phyloP scores from a whole-genome alignment of 2,113 vertebrate species.

The Xiphophorus couchianus region DNA sequence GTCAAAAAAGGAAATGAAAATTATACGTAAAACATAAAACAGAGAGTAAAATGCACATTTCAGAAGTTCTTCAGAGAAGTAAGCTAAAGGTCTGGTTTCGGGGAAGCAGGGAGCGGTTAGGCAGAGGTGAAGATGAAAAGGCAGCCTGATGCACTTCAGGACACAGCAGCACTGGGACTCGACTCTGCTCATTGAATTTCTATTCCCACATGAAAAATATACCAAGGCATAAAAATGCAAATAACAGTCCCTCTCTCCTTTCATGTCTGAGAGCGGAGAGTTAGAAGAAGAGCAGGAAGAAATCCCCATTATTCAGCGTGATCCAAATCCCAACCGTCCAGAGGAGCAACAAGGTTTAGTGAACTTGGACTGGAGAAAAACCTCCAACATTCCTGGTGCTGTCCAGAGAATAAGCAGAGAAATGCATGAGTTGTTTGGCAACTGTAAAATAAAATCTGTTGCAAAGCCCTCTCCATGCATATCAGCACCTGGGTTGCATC shows the following conservation, averaged over 20 bases:
- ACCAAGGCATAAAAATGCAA: slow-evolving; percentile 75
- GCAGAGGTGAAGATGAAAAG: slow-evolving; percentile 74
- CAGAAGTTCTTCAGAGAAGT: slow-evolving; percentile 6
- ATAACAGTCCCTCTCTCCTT: slow-evolving; percentile 70
- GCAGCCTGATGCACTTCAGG: slow-evolving; percentile 69
- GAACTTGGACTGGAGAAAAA: slow-evolving; percentile 39
- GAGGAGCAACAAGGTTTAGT: slow-evolving; percentile 62
- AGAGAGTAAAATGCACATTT: not conserved
- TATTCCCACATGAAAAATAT: slow-evolving; percentile 75
- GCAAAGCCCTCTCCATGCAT: slow-evolving; percentile 26
- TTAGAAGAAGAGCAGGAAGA: slow-evolving; percentile 29
- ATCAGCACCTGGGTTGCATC: slow-evolving; percentile 1
- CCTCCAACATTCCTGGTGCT: slow-evolving; percentile 30
- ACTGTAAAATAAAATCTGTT: slow-evolving; percentile 35
- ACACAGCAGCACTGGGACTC: slow-evolving; percentile 66
- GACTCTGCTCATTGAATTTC: slow-evolving; percentile 62
- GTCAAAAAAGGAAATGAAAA: not conserved
- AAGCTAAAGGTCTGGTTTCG: slow-evolving; percentile 31
- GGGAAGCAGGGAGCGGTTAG: slow-evolving; percentile 48
- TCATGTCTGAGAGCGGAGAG: slow-evolving; percentile 64
- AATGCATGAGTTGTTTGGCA: slow-evolving; percentile 28
- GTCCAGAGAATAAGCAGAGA: slow-evolving; percentile 21
- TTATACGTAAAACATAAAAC: slow-evolving; percentile 9
- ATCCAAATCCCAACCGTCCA: slow-evolving; percentile 62
- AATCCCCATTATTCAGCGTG: slow-evolving; percentile 58